Conservation (phyloP, 2,797 vertebrate genomes). For the Catostomus latipinnis region DNA sequence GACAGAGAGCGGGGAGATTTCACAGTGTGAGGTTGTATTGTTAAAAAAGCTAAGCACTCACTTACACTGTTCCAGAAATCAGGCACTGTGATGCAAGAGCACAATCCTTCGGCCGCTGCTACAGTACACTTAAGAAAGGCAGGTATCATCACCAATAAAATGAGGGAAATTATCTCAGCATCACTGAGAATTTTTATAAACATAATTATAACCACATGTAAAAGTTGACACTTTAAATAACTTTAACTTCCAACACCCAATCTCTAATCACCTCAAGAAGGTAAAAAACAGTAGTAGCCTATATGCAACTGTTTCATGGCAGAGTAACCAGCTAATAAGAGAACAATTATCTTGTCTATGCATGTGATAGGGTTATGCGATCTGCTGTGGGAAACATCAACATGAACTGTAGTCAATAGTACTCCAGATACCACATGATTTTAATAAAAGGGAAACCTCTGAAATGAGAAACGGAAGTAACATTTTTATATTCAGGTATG, state of each 20-base stretch:
- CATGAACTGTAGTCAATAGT: slow-evolving; percentile 72
- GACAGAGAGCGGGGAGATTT: too few species aligned
- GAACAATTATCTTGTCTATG: slow-evolving; percentile 59
- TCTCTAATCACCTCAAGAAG: not conserved
- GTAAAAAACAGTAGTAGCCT: slow-evolving; percentile 11
- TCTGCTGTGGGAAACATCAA: slow-evolving; percentile 68
- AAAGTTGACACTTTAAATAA: slow-evolving; percentile 48
- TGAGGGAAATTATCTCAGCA: slow-evolving; percentile 26
- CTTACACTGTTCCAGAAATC: slow-evolving; percentile 53
- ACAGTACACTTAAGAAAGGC: slow-evolving; percentile 49
- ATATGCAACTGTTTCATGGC: slow-evolving; percentile 46
- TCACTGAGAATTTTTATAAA: slow-evolving; percentile 28
- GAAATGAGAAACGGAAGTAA: slow-evolving; percentile 58
- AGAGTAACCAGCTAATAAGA: slow-evolving; percentile 70
- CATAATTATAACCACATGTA: slow-evolving; percentile 59
- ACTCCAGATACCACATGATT: slow-evolving; percentile 70
- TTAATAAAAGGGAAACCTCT: slow-evolving; percentile 63
- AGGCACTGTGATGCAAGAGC: slow-evolving; percentile 51
- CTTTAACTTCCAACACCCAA: slow-evolving; percentile 1
- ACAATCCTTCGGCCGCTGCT: slow-evolving; percentile 58
- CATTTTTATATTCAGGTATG: slow-evolving; percentile 13
- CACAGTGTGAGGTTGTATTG: slow-evolving; percentile 58
- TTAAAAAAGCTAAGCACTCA: slow-evolving; percentile 53
- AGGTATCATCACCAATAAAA: slow-evolving; percentile 62
- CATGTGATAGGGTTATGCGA: slow-evolving; percentile 75